phyloP scores from a whole-genome alignment of 2,888 invertebrate genomes.

The Drosophila seclusa region DNA sequence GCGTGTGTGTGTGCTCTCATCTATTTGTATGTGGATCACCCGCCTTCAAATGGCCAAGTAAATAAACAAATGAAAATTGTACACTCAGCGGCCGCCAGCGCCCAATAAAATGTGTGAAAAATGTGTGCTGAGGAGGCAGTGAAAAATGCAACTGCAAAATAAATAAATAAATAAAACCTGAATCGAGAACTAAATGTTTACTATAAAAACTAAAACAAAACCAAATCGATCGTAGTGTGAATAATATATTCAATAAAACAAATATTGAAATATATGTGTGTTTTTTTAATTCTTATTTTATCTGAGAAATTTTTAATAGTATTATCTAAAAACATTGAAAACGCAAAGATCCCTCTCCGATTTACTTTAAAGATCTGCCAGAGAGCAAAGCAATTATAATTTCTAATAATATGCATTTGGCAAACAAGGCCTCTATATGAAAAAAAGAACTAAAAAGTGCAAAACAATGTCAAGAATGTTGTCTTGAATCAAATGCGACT shows the following conservation, averaged over 20 bases:
- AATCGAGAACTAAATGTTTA: constrained; percentile 44
- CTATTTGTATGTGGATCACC: constrained; percentile 68
- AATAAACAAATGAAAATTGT: constrained; percentile 76
- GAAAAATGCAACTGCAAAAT: constrained; percentile 69
- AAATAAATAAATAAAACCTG: constrained; percentile 62
- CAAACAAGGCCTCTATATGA: neutral
- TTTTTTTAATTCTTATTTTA: neutral
- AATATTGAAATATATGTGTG: neutral
- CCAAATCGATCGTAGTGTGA: neutral
- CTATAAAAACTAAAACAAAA: constrained; percentile 39
- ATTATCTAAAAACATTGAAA: neutral
- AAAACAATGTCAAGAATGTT: constrained; percentile 24
- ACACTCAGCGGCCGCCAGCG: constrained; percentile 65
- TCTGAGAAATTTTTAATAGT: neutral
- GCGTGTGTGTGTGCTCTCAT: constrained; percentile 16
- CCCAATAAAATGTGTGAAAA: constrained; percentile 76
- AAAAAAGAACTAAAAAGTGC: constrained; percentile 8
- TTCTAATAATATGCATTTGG: constrained; percentile 3
- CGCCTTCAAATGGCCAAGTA: constrained; percentile 72
- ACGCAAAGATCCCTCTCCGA: neutral
- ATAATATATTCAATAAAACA: neutral
- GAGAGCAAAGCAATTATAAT: neutral
- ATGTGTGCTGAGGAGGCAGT: constrained; percentile 55
- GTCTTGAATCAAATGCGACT: constrained; percentile 19
- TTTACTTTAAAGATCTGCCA: neutral